phyloP scores from a whole-genome alignment of 2,113 vertebrate genomes.

The Lepus europaeus region DNA sequence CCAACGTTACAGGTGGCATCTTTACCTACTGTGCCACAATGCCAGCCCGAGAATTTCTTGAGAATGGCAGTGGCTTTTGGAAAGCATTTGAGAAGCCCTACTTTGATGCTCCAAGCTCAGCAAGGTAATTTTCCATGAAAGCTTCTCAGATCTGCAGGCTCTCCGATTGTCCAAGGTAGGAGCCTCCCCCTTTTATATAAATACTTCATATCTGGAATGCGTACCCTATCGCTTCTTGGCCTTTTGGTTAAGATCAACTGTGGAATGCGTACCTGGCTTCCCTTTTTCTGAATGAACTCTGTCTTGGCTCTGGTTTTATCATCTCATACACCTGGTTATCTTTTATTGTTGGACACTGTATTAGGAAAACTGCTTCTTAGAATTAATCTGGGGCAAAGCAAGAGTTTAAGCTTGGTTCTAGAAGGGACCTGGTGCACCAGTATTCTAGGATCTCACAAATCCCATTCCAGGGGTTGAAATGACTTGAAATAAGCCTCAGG shows the following conservation, averaged over 20 bases:
- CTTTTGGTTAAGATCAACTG: no score
- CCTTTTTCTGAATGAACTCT: neutral
- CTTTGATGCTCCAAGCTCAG: neutral
- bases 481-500: neutral
- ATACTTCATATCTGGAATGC: neutral
- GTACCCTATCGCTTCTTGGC: no score
- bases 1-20: no score
- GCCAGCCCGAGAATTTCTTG: neutral
- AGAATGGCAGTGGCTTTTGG: neutral
- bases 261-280: no score
- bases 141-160: neutral
- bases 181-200: neutral
- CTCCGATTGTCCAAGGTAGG: neutral
- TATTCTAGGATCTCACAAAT: neutral
- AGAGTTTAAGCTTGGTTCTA: neutral
- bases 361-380: neutral
- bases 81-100: neutral
- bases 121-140: neutral
- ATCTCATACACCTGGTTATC: neutral
- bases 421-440: neutral
- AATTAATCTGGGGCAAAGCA: slow-evolving; percentile 22
- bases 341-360: neutral
- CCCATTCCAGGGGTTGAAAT: neutral
- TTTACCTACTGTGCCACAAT: no score
- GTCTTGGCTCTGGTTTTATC: neutral